A percentile compares a stretch with the other conserved stretches of the same genome.
These are phyloP conservation scores for Trididemnum nubilum DNA, from an alignment of 23 tunicate species.

Conservation along the genomic window DNA sequence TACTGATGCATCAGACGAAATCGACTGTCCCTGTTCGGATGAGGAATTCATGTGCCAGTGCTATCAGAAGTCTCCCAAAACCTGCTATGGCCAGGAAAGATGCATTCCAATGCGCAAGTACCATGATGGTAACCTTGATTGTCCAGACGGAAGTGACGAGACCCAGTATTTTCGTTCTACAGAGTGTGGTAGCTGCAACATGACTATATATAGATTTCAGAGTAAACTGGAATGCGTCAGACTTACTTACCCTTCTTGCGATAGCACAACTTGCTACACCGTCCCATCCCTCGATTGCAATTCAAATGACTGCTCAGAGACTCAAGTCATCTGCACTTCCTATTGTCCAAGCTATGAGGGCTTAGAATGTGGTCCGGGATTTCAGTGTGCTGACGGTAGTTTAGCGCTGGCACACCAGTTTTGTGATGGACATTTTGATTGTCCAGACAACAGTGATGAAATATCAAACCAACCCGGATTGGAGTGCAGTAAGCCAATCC, in stretches of 20 bases:
- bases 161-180: neutral
- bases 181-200: neutral
- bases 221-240: neutral
- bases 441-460: slow-evolving; percentile 33
- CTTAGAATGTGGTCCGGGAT: neutral
- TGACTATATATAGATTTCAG: neutral
- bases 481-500: neutral
- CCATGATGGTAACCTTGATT: neutral
- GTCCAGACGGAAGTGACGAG: slow-evolving; percentile 24
- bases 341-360: neutral
- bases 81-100: neutral
- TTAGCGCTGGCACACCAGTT: slow-evolving; percentile 4
- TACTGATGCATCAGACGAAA: slow-evolving; percentile 4
- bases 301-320: neutral
- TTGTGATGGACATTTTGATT: slow-evolving; percentile 24
- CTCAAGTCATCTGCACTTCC: slow-evolving; percentile 23
- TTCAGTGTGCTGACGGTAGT: slow-evolving; percentile 17
- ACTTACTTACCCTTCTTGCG: neutral
- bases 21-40: neutral
- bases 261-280: slow-evolving; percentile 1
- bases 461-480: slow-evolving; percentile 7
- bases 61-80: neutral
- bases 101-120: neutral
- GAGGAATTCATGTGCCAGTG: slow-evolving; percentile 17
- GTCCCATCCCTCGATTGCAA: neutral